phyloP scores from a whole-genome alignment of 2,797 vertebrate species.

The Crenichthys baileyi region DNA sequence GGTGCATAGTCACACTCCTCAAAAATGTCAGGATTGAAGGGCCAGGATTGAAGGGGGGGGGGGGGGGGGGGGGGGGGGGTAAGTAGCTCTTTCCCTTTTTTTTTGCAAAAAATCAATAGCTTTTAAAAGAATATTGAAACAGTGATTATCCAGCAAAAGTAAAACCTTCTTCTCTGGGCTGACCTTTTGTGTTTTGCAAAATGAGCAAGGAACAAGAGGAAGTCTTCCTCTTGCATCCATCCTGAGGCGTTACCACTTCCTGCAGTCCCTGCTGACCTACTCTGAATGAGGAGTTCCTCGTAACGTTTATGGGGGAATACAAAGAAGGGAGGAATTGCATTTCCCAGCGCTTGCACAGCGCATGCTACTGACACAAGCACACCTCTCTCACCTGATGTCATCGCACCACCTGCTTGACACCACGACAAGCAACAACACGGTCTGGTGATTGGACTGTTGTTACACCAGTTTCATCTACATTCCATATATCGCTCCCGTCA shows the following conservation, averaged over 20 bases:
- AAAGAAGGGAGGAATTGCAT: neutral
- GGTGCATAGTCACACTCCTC: no score
- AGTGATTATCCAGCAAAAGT: neutral
- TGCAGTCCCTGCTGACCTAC: neutral
- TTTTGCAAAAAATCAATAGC: no score
- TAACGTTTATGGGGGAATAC: neutral
- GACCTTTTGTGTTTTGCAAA: constrained; percentile 12
- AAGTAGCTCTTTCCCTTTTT: no score
- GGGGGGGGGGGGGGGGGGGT: no score
- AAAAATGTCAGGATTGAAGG: no score
- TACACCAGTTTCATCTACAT: neutral
- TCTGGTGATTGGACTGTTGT: constrained; percentile 4
- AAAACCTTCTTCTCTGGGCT: neutral
- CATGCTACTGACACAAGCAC: neutral
- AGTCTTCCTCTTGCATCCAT: constrained; percentile 11
- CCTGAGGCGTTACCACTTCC: neutral
- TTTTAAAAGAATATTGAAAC: no score
- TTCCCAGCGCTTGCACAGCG: neutral
- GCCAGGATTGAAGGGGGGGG: no score
- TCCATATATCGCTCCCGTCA: neutral
- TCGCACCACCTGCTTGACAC: neutral
- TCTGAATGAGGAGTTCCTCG: neutral
- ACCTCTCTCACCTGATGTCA: neutral
- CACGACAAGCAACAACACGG: neutral
- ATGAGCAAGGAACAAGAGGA: neutral